phyloP scores from a whole-genome alignment of 2,113 vertebrate species.

The Microcebus griseorufus region DNA sequence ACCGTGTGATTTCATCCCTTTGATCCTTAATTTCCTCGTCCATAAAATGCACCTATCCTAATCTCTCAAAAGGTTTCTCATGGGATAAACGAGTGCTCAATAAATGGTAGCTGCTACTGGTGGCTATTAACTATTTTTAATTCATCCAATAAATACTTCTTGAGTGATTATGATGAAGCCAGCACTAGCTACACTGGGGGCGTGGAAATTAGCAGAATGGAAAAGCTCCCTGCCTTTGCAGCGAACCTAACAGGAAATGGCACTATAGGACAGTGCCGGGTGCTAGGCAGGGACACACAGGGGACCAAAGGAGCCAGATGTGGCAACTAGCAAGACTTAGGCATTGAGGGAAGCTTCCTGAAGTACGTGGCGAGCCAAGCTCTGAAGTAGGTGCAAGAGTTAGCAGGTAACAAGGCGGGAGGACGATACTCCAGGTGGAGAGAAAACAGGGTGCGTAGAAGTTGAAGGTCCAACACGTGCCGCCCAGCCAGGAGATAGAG shows the following conservation, averaged over 20 bases:
- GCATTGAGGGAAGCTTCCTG: neutral
- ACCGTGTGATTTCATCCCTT: neutral
- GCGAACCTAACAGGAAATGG: neutral
- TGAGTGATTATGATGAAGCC: neutral
- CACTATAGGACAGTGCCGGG: too few species aligned
- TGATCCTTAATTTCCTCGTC: conserved; percentile 9
- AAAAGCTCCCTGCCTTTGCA: neutral
- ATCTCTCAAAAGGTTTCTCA: neutral
- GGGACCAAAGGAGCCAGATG: neutral
- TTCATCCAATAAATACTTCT: neutral
- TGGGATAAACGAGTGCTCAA: neutral
- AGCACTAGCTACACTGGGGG: neutral
- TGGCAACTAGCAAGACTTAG: neutral
- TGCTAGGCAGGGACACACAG: neutral
- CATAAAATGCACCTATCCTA: neutral
- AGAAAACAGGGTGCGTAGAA: neutral
- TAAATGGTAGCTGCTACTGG: neutral
- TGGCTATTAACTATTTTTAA: neutral
- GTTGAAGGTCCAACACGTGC: neutral
- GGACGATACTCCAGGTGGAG: neutral
- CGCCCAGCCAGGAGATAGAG: neutral
- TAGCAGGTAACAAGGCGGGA: neutral
- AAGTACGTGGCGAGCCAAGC: neutral
- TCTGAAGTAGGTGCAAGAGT: neutral
- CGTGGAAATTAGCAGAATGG: neutral